These are phyloP conservation scores for Cavia aperea DNA, from an alignment of 2,113 vertebrate species.

Conservation along the genomic window DNA sequence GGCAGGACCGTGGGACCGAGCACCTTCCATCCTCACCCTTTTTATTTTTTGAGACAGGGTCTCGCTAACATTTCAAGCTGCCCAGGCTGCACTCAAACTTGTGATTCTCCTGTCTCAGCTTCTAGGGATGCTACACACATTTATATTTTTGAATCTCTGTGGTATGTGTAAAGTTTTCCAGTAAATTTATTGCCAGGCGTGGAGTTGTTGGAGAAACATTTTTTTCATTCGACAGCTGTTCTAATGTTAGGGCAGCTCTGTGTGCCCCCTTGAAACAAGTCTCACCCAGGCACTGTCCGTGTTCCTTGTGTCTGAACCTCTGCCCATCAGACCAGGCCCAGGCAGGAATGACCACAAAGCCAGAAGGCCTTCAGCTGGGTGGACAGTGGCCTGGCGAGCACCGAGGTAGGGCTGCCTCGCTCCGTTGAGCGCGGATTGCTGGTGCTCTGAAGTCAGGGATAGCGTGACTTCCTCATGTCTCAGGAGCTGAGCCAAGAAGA, in stretches of 20 bases:
- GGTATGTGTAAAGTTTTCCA: background rate
- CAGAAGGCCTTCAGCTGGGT: fast-evolving
- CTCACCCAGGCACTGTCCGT: background rate
- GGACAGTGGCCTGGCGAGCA: background rate
- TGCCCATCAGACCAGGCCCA: background rate
- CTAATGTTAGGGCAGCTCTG: background rate
- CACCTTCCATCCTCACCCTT: background rate
- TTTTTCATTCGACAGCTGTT: background rate
- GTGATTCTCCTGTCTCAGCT: background rate
- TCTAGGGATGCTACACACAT: background rate
- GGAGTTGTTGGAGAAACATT: background rate
- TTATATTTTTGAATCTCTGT: background rate
- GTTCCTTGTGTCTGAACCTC: background rate
- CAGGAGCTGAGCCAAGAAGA: background rate
- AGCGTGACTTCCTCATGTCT: background rate
- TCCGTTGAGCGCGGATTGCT: background rate
- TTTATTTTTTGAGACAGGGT: background rate
- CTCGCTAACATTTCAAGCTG: background rate
- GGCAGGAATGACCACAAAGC: background rate
- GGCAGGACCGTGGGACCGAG: background rate
- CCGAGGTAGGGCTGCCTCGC: background rate
- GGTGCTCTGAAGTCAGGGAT: background rate
- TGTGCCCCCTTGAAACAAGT: background rate
- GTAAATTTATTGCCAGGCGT: background rate
- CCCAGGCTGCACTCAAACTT: background rate